Evolutionary conservation across 2,797 vertebrate genomes (phyloP), one percentile per base, ranked within the genome.

Genomic region (Sorex maritimensis): DNA sequence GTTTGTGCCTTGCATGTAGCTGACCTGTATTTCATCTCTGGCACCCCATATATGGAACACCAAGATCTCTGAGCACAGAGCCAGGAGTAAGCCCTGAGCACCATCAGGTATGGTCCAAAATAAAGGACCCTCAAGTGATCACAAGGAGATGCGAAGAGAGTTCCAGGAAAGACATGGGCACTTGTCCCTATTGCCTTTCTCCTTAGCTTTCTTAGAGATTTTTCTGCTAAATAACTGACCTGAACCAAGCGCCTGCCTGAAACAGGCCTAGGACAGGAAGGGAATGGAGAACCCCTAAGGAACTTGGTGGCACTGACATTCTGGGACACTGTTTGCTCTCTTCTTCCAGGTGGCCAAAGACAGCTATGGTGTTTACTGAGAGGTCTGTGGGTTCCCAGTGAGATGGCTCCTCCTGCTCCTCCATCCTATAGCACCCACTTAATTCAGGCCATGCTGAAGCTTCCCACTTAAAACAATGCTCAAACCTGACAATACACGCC

Each of bases 391-490:
- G 34, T 30, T 93, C 65, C 69, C 92, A 78, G 49, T 89, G 63
- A 95, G 93, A 71, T 71, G 67, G 58, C 15, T 68, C 34, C 38
- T 89, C 49, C 68, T 75, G 23, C 52, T 89, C 81, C 61, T 72
- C 13, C 30, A 4, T 67, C 81, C 58, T 49, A 44, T n/a, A 41
- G 28, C 30, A 84, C 81, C 49, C 34, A 73, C 6, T 0, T 83
- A 81, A 88, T 41, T 92, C 82, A 88, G 69, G 83, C 83, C 44
- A 63, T 86, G 46, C 8, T 52, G n/a, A 69, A 85, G 73, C 77
- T 84, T 69, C 68, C 58, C 84, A 74, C 87, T 83, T 90, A 71
- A 85, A 94, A 78, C 67, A 91, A 72, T 87, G 75, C n/a, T 82
- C 26, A 74, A 28, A 82, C n/a, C 77, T 94, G 41, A 44, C 41